Conservation (phyloP, 1,140 invertebrate genomes). For the Heterodera schachtii region DNA sequence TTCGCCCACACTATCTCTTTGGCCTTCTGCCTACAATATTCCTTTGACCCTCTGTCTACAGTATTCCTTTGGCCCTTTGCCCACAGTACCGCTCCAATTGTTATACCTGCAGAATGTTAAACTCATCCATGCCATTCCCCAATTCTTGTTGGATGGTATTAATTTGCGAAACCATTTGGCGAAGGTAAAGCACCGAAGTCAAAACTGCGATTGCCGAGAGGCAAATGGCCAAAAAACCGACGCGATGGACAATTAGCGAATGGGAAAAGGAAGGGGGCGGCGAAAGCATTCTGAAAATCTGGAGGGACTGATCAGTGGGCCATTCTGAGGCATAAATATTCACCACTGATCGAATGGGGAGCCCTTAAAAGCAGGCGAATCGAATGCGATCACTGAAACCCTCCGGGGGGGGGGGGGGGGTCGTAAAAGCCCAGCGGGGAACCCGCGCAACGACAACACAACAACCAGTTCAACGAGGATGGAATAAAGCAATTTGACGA, state of each 20-base stretch:
- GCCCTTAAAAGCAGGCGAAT: background rate
- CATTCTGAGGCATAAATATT: too few relatives aligned
- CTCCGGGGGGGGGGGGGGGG: too few relatives aligned
- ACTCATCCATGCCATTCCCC: constrained; percentile 13
- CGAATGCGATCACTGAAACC: background rate
- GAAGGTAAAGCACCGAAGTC: constrained; percentile 12
- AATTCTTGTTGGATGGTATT: constrained; percentile 14
- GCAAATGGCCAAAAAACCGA: constrained; percentile 1
- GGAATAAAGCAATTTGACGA: background rate
- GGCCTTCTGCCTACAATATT: too few relatives aligned
- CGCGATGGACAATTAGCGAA: background rate
- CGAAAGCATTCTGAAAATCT: background rate
- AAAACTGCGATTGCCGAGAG: background rate
- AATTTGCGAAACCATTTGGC: constrained; percentile 17
- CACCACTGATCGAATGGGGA: background rate
- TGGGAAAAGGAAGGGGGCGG: background rate
- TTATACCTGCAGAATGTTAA: constrained; percentile 11
- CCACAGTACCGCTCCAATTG: too few relatives aligned
- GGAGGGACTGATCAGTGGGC: too few relatives aligned
- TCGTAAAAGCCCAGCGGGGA: background rate
- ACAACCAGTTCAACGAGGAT: background rate
- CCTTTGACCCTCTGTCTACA: too few relatives aligned
- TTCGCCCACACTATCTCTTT: too few relatives aligned
- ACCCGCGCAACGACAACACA: too few relatives aligned
- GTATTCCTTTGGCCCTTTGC: too few relatives aligned